phyloP scores from a whole-genome alignment of 64 coral and sea anemone genomes.

The Dendronephthya gigantea region DNA sequence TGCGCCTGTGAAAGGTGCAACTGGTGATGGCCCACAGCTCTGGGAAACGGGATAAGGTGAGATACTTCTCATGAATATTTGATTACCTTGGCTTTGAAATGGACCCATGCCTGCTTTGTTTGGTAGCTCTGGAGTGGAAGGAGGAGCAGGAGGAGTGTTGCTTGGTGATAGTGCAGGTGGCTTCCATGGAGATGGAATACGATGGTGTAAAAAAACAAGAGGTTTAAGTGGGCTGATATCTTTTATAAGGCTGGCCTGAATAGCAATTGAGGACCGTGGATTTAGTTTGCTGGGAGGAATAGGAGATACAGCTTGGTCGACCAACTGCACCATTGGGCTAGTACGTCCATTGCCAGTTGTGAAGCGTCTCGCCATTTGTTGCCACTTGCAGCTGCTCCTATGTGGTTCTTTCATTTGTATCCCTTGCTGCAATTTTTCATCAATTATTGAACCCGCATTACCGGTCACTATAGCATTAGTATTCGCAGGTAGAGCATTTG shows the following conservation, averaged over 20 bases:
- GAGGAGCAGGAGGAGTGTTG: neutral
- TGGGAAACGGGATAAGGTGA: neutral
- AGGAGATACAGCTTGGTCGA: slow-evolving; percentile 55
- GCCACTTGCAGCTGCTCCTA: neutral
- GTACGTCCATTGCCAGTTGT: neutral
- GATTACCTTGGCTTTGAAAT: neutral
- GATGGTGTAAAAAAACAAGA: slow-evolving; percentile 33
- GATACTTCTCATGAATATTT: neutral
- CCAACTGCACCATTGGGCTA: slow-evolving; percentile 23
- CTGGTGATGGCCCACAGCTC: neutral
- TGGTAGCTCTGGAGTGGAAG: neutral
- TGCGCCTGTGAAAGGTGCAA: neutral
- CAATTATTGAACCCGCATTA: neutral
- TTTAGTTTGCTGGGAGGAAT: slow-evolving; percentile 31
- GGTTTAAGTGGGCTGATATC: slow-evolving; percentile 89
- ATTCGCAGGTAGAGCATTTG: neutral
- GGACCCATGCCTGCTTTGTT: neutral
- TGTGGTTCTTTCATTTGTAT: neutral
- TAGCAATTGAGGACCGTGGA: slow-evolving; percentile 65
- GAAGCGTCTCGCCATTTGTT: neutral
- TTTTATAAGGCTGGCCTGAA: slow-evolving; percentile 82
- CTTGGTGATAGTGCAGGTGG: neutral
- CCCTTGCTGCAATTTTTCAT: neutral
- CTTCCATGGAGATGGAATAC: slow-evolving; percentile 17
- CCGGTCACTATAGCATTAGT: neutral